These are phyloP conservation scores for Cenopis cana DNA, from an alignment of 2,888 invertebrate species.

Conservation along the genomic window DNA sequence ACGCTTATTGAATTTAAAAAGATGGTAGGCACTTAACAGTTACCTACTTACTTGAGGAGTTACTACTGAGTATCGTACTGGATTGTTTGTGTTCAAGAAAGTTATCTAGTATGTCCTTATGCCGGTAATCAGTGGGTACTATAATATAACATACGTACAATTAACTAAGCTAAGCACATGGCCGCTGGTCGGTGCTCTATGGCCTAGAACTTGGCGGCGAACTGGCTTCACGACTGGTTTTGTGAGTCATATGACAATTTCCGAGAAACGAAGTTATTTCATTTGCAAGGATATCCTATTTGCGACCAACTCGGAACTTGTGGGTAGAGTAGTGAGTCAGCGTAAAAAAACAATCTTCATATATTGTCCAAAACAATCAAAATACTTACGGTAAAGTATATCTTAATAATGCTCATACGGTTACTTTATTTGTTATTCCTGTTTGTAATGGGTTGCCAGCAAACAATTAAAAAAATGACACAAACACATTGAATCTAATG, in stretches of 20 bases:
- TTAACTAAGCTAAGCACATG: conserved; percentile 38
- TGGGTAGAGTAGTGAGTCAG: conserved; percentile 3
- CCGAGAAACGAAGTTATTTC: conserved; percentile 70
- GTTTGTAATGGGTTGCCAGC: conserved; percentile 17
- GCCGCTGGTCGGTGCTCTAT: conserved; percentile 63
- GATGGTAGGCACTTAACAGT: not conserved
- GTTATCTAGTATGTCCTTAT: not conserved
- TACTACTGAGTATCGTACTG: not conserved
- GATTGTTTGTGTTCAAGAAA: not conserved
- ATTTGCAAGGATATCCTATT: conserved; percentile 62
- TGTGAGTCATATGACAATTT: conserved; percentile 61
- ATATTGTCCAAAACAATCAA: not conserved
- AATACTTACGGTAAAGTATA: not conserved
- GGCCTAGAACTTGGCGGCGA: conserved; percentile 78
- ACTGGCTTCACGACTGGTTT: conserved; percentile 57
- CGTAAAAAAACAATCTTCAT: not conserved
- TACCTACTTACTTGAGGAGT: not conserved
- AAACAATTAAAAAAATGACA: conserved; percentile 59
- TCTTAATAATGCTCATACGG: not conserved
- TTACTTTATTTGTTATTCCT: conserved; percentile 5
- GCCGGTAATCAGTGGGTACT: not conserved
- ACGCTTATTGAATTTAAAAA: conserved; percentile 3
- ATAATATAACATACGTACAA: not conserved
- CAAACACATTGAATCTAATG: conserved; percentile 52
- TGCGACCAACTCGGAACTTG: conserved; percentile 15